Evolutionary conservation across 2,113 vertebrate species (phyloP).

Genomic region (Phyllopteryx taeniolatus): DNA sequence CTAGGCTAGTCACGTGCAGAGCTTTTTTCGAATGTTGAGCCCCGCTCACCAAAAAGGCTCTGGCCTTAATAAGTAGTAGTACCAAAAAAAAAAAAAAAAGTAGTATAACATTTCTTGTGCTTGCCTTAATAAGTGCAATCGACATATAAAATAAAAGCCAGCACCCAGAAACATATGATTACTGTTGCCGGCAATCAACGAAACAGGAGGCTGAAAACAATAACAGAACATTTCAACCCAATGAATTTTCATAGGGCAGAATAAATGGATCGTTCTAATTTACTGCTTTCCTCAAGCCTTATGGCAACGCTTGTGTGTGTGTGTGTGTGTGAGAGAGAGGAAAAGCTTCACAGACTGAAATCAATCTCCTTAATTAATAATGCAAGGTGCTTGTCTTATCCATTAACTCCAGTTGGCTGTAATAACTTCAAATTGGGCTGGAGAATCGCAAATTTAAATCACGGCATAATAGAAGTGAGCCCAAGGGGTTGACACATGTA

Average conservation of each 20-base stretch:
- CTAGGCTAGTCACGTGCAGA: too few relatives aligned
- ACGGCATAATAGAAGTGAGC: background rate
- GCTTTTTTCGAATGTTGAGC: too few relatives aligned
- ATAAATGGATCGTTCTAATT: background rate
- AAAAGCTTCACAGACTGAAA: background rate
- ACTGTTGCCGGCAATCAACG: too few relatives aligned
- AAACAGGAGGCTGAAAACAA: background rate
- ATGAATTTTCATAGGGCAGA: background rate
- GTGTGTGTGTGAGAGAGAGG: background rate
- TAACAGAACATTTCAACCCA: background rate
- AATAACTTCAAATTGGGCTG: constrained; percentile 1
- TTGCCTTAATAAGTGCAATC: too few relatives aligned
- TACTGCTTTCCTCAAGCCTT: background rate
- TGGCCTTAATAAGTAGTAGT: too few relatives aligned
- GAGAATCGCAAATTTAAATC: constrained; percentile 1
- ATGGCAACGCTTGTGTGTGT: background rate
- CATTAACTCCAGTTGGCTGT: constrained; percentile 7
- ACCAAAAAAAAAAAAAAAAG: background rate
- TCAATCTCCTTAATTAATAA: constrained; percentile 8
- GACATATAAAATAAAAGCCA: too few relatives aligned
- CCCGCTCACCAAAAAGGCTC: too few relatives aligned
- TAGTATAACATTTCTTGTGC: background rate
- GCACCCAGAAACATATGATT: too few relatives aligned
- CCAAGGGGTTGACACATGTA: background rate
- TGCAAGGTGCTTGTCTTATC: constrained; percentile 6